phyloP scores from a whole-genome alignment of 2,113 vertebrate genomes.

The Cyprinodon variegatus region DNA sequence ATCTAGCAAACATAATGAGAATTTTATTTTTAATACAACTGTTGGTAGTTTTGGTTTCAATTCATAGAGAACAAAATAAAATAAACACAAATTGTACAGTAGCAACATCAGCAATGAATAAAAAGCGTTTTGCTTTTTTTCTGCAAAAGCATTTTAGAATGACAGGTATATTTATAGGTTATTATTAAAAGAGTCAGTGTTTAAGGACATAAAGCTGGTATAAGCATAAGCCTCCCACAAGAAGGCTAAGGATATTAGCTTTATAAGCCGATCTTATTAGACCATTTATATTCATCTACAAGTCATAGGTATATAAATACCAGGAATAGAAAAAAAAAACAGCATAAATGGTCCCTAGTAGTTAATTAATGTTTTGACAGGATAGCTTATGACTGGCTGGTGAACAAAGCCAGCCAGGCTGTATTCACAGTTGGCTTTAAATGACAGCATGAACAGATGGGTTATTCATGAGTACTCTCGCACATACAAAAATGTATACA shows the following conservation, averaged over 20 bases:
- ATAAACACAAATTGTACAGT: background rate
- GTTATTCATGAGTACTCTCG: constrained; percentile 60
- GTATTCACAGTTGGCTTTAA: constrained; percentile 51
- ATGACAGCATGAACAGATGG: constrained; percentile 31
- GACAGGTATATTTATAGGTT: background rate
- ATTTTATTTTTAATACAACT: too few relatives aligned
- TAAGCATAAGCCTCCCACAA: constrained; percentile 21
- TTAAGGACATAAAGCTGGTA: background rate
- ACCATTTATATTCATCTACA: background rate
- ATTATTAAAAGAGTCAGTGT: background rate
- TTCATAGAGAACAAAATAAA: too few relatives aligned
- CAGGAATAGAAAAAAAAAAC: background rate
- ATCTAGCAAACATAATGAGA: too few relatives aligned
- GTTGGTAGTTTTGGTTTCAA: too few relatives aligned
- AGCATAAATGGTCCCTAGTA: constrained; percentile 18
- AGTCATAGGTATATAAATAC: background rate
- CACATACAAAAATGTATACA: constrained; percentile 17
- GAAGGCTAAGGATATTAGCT: background rate
- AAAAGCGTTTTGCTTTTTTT: background rate
- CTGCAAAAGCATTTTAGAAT: background rate
- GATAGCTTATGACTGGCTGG: constrained; percentile 41
- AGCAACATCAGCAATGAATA: background rate
- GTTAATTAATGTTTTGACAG: constrained; percentile 59
- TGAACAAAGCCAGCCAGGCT: constrained; percentile 35
- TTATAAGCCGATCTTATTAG: background rate